Conservation (phyloP, 2,797 vertebrate species). For the Gouania willdenowi region DNA sequence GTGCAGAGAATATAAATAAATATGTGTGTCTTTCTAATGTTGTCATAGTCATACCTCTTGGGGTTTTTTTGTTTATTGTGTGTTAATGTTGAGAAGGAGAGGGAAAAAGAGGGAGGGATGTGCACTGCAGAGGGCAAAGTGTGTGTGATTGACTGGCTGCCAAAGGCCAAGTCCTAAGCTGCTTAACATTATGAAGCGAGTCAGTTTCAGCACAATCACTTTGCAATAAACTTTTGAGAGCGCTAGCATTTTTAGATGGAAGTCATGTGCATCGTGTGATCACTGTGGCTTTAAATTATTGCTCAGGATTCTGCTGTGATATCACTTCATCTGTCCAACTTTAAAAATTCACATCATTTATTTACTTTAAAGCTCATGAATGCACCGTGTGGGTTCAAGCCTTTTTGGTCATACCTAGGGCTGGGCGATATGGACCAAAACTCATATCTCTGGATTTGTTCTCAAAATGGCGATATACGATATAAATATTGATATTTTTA, state of each 20-base stretch:
- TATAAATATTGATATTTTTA: no score
- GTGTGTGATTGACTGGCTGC: conserved; percentile 55
- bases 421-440: no score
- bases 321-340: conserved; percentile 1
- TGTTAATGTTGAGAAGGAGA: conserved; percentile 21
- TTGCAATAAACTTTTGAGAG: conserved; percentile 65
- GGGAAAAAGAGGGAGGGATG: conserved; percentile 24
- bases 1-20: no score
- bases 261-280: conserved; percentile 22
- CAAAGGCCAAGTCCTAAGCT: conserved; percentile 52
- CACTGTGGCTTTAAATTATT: conserved; percentile 23
- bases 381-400: background rate
- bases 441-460: conserved; percentile 1
- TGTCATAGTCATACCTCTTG: conserved; percentile 19
- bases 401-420: no score
- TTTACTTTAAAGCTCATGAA: background rate
- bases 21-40: conserved; percentile 6
- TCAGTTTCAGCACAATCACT: conserved; percentile 61
- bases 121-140: conserved; percentile 16
- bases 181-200: conserved; percentile 59
- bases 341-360: background rate
- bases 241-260: conserved; percentile 48
- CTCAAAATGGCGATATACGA: no score
- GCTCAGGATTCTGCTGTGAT: conserved; percentile 4
- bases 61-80: conserved; percentile 5